Conservation (phyloP, 2,113 vertebrate species). For the Dasypus novemcinctus region DNA sequence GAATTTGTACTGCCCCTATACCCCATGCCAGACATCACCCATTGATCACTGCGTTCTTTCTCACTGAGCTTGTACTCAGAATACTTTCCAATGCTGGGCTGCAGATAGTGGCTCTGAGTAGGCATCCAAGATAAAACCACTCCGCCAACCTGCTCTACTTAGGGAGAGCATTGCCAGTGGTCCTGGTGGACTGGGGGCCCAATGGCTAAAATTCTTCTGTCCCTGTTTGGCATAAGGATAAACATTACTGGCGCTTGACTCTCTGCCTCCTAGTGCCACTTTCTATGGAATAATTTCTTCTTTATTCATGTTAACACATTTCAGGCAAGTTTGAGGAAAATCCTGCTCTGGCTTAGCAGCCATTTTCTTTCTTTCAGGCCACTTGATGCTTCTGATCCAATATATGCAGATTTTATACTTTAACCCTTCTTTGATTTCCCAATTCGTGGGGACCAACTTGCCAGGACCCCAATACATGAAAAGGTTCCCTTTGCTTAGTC, state of each 20-base stretch:
- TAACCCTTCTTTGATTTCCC: neutral
- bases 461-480: neutral
- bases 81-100: neutral
- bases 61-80: neutral
- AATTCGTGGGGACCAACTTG: neutral
- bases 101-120: neutral
- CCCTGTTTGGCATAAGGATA: neutral
- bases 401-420: neutral
- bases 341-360: neutral
- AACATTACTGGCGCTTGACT: neutral
- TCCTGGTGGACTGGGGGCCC: neutral
- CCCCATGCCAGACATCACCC: neutral
- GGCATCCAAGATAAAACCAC: neutral
- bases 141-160: neutral
- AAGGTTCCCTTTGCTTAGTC: neutral
- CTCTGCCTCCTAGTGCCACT: neutral
- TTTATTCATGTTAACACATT: neutral
- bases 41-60: neutral
- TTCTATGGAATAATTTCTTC: neutral
- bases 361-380: neutral
- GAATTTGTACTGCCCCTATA: neutral
- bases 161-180: neutral
- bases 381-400: neutral
- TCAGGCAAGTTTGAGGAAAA: neutral
- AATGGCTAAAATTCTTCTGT: neutral